Conservation (phyloP, 1,140 invertebrate species). For the Brachystomella parvula region DNA sequence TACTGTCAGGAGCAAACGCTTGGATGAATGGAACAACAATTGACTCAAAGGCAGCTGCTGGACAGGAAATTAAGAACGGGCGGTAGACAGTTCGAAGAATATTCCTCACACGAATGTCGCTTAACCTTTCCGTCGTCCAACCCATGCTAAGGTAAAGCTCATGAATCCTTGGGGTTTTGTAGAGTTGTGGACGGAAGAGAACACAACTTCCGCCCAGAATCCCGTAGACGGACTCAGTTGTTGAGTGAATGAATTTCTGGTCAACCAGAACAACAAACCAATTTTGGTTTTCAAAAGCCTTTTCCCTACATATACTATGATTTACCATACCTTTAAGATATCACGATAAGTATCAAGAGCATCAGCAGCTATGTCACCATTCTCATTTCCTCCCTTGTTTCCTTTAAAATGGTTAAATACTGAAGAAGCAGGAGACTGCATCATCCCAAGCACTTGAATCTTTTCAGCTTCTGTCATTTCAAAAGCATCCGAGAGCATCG, state of each 20-base stretch:
- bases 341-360: background rate
- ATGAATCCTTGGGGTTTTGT: constrained; percentile 11
- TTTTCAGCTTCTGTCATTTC: background rate
- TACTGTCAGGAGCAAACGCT: constrained; percentile 17
- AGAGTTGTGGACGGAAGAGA: constrained; percentile 11
- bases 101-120: constrained; percentile 13
- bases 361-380: background rate
- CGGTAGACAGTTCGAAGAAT: constrained; percentile 9
- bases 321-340: background rate
- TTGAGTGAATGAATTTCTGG: constrained; percentile 6
- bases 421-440: background rate
- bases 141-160: constrained; percentile 1
- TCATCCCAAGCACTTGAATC: background rate
- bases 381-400: background rate
- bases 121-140: background rate
- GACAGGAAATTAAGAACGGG: constrained; percentile 16
- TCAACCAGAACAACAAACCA: constrained; percentile 1
- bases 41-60: background rate
- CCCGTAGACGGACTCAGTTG: constrained; percentile 5
- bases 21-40: constrained; percentile 16
- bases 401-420: background rate
- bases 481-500: background rate
- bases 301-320: background rate
- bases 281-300: too few relatives aligned
- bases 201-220: constrained; percentile 15